Conservation (phyloP, 2,888 invertebrate species). For the Cynaeus angustus region DNA sequence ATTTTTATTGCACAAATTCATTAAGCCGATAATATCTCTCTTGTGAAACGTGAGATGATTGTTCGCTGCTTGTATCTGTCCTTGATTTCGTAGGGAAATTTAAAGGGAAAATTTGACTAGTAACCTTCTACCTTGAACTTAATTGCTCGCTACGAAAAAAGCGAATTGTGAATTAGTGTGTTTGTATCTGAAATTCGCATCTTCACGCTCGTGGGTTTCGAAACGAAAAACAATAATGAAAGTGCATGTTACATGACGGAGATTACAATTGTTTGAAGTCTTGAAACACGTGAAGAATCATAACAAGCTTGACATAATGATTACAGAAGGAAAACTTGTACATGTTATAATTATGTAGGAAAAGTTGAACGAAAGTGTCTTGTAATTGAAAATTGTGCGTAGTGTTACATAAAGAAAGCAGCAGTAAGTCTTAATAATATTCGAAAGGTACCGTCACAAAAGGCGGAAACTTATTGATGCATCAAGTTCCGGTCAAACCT, state of each 20-base stretch:
- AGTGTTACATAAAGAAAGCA: background rate
- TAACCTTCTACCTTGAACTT: constrained; percentile 46
- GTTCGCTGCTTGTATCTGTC: background rate
- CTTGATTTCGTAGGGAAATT: constrained; percentile 10
- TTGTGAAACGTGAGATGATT: constrained; percentile 33
- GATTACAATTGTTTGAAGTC: constrained; percentile 33
- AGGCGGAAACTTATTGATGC: no score
- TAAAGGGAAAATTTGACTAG: background rate
- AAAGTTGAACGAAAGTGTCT: constrained; percentile 10
- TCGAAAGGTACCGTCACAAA: no score
- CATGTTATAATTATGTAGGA: constrained; percentile 9
- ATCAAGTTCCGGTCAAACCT: background rate
- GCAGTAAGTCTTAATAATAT: no score
- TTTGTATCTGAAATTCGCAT: constrained; percentile 34
- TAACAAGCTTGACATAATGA: constrained; percentile 44
- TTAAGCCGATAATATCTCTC: constrained; percentile 18
- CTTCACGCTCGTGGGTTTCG: constrained; percentile 47
- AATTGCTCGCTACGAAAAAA: constrained; percentile 27
- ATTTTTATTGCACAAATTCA: constrained; percentile 36
- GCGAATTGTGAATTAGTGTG: constrained; percentile 15
- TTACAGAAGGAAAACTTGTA: constrained; percentile 5
- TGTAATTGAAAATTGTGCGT: constrained; percentile 3
- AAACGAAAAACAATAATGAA: constrained; percentile 48
- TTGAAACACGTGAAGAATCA: constrained; percentile 26
- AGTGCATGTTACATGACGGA: constrained; percentile 40